Evolutionary conservation across 2,888 invertebrate species (phyloP), one percentile per base, ranked within the genome.

Genomic region (Acanthopleura granulata): DNA sequence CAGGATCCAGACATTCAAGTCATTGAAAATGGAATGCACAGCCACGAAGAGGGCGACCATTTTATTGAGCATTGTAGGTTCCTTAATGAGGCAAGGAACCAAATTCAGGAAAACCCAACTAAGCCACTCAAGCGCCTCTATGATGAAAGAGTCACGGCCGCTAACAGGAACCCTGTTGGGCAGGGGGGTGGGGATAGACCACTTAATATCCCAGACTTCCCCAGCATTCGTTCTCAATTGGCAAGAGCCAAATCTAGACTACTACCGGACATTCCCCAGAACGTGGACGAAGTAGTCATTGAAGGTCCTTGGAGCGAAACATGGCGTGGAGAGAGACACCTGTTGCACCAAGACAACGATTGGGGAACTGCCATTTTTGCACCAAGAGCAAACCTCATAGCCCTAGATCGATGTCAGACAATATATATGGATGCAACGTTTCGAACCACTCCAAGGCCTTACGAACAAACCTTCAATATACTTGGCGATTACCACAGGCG

Each of bases 321-420:
- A 6, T 72, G 72, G 72, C n/a, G 22, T 30, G 49, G 49, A 11
- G 22, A n/a, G 22, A 18, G 50, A 49, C 49, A 49, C 49, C 27
- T 72, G 27, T 12, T 72, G 49, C 72, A 72, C 50, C 72, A 72
- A 49, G 72, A 72, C n/a, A 72, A 72, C 49, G 50, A 72, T n/a
- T 72, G 40, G 72, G 49, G 72, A 49, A 72, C 49, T 25, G 50
- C 51, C n/a, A 49, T 72, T 12, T 72, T 72, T 49, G 72, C 50
- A 9, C 4, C 72, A 11, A 49, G 49, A 16, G 6, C n/a, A 27
- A 49, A 72, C n/a, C 18, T 40, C 12, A 18, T 9, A 51, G 50
- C 40, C 12, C 49, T 72, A n/a, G n/a, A n/a, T n/a, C n/a, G n/a
- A n/a, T n/a, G n/a, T n/a, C n/a, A n/a, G n/a, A n/a, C n/a, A n/a